Percentiles rank a stretch among this genome's conserved stretches.
Conservation (phyloP, 2,113 vertebrate species). For the Caracal caracal region DNA sequence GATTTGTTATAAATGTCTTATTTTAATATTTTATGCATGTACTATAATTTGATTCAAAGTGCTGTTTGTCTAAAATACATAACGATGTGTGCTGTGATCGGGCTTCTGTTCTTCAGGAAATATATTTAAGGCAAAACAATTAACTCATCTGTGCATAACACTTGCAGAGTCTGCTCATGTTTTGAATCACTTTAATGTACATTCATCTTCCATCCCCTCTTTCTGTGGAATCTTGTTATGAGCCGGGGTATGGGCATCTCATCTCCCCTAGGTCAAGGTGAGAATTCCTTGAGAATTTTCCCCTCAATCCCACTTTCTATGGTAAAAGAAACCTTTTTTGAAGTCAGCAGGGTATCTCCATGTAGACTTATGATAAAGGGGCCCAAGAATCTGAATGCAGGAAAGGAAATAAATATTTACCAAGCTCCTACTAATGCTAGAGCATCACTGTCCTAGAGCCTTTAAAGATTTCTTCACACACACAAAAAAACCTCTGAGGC, state of each 20-base stretch:
- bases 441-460: not conserved
- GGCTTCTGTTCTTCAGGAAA: conserved; percentile 80
- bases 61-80: conserved; percentile 82
- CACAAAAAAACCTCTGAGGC: no score
- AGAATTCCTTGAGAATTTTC: not conserved
- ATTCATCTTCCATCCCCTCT: conserved; percentile 47
- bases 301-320: not conserved
- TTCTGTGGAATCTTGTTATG: conserved; percentile 36
- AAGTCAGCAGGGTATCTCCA: not conserved
- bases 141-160: conserved; percentile 78
- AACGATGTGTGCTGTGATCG: conserved; percentile 76
- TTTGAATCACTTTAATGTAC: conserved; percentile 75
- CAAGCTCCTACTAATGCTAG: not conserved
- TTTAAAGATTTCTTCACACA: not conserved
- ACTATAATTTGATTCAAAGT: conserved; percentile 83
- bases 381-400: not conserved
- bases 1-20: conserved; percentile 84
- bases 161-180: conserved; percentile 64
- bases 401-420: not conserved
- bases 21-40: conserved; percentile 84
- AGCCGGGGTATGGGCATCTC: not conserved
- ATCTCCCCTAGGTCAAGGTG: not conserved
- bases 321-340: not conserved
- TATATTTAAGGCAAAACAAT: conserved; percentile 83
- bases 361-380: not conserved